Evolutionary conservation across 2,113 vertebrate genomes (phyloP).

Genomic region (Oenanthe melanoleuca): DNA sequence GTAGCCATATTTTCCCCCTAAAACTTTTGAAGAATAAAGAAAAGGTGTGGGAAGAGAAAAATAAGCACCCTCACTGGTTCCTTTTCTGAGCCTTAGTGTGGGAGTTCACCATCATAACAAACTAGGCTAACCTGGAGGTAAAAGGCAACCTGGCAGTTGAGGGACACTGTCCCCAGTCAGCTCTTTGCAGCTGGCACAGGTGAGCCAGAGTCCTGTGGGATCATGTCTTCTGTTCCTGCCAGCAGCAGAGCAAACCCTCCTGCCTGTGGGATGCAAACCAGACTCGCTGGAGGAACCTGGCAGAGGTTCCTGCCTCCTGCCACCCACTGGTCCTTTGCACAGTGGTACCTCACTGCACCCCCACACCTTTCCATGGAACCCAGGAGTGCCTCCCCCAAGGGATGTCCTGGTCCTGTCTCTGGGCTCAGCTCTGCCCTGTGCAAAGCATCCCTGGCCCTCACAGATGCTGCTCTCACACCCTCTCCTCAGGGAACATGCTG

Average conservation of each 20-base stretch:
- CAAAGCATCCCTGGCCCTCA: not conserved
- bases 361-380: not conserved
- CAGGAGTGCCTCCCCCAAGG: not conserved
- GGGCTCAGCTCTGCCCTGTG: not conserved
- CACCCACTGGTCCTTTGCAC: fast-evolving
- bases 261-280: not conserved
- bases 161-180: not conserved
- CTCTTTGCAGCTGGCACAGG: not conserved
- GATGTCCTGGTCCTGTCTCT: not conserved
- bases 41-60: not conserved
- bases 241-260: not conserved
- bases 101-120: not conserved
- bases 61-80: not conserved
- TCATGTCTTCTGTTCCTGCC: not conserved
- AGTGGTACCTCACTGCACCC: fast-evolving
- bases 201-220: not conserved
- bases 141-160: not conserved
- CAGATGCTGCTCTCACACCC: not conserved
- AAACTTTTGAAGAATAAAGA: not conserved
- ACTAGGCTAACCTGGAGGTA: not conserved
- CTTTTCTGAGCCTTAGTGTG: not conserved
- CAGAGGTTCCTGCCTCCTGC: not conserved
- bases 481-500: fast-evolving
- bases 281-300: not conserved
- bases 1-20: not conserved